Conservation (phyloP, 2,797 vertebrate species). For the Hydrophis major region DNA sequence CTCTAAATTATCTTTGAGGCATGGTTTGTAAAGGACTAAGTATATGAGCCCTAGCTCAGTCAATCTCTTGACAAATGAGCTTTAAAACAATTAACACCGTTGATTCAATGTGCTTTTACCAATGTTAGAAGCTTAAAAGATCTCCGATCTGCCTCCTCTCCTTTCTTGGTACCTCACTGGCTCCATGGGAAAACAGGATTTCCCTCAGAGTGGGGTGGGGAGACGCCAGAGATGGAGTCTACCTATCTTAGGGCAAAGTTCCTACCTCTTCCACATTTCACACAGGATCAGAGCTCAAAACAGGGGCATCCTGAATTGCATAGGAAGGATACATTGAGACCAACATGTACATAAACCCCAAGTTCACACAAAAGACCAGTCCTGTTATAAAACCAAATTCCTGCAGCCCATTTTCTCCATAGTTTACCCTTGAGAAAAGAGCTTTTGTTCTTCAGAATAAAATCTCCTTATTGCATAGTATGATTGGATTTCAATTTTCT, state of each 20-base stretch:
- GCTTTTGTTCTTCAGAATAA: background rate
- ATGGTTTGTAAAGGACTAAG: no score
- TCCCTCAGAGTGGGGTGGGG: no score
- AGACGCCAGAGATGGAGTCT: background rate
- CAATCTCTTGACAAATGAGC: no score
- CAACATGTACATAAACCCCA: background rate
- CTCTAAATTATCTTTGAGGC: no score
- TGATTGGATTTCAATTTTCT: background rate
- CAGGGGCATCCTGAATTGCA: background rate
- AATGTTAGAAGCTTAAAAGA: no score
- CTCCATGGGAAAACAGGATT: no score
- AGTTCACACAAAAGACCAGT: background rate
- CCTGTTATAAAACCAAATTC: background rate
- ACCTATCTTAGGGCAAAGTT: background rate
- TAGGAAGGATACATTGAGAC: background rate
- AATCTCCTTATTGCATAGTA: background rate
- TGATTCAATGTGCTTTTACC: no score
- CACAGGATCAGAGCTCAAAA: background rate
- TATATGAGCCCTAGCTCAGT: no score
- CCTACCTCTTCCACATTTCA: background rate
- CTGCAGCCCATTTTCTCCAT: background rate
- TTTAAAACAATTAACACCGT: no score
- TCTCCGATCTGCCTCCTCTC: no score
- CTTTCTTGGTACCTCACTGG: no score
- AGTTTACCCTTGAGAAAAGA: background rate